Evolutionary conservation across 2,113 vertebrate species (phyloP).

Genomic region (Periophthalmus modestus): DNA sequence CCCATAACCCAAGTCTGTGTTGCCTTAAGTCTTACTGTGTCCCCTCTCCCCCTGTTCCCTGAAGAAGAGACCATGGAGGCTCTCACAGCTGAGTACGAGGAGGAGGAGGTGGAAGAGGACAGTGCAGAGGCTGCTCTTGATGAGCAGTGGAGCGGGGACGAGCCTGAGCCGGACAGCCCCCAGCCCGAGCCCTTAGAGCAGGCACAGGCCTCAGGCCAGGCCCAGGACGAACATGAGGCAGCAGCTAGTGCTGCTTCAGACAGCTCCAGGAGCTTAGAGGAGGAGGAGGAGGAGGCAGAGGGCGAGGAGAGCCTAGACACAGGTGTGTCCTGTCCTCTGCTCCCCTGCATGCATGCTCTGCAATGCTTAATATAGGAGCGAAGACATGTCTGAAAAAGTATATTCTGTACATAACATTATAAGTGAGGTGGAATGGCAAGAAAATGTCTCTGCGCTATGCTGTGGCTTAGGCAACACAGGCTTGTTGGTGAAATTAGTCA

Average conservation of each 20-base stretch:
- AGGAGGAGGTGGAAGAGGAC: conserved; percentile 79
- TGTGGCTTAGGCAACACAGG: conserved; percentile 82
- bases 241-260: conserved; percentile 79
- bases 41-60: conserved; percentile 84
- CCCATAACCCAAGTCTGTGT: conserved; percentile 83
- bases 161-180: conserved; percentile 79
- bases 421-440: conserved; percentile 70
- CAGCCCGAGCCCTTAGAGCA: conserved; percentile 77
- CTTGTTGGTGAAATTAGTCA: conserved; percentile 77
- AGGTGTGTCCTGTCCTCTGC: conserved; percentile 88
- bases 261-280: conserved; percentile 78
- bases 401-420: conserved; percentile 44
- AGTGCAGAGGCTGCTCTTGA: conserved; percentile 83
- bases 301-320: conserved; percentile 79
- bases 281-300: conserved; percentile 76
- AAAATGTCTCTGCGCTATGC: conserved; percentile 70
- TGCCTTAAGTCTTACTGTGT: conserved; percentile 90
- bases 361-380: conserved; percentile 53
- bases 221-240: conserved; percentile 68
- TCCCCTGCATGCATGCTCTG: conserved; percentile 84
- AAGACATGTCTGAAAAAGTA: conserved; percentile 42
- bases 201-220: conserved; percentile 78
- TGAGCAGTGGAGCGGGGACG: conserved; percentile 84
- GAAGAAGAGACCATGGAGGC: conserved; percentile 90
- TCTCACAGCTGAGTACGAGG: conserved; percentile 81